Percentiles rank a stretch among this genome's conserved stretches.
Evolutionary conservation across 2,113 vertebrate genomes (phyloP).

Genomic region (Daphoenositta chrysoptera): DNA sequence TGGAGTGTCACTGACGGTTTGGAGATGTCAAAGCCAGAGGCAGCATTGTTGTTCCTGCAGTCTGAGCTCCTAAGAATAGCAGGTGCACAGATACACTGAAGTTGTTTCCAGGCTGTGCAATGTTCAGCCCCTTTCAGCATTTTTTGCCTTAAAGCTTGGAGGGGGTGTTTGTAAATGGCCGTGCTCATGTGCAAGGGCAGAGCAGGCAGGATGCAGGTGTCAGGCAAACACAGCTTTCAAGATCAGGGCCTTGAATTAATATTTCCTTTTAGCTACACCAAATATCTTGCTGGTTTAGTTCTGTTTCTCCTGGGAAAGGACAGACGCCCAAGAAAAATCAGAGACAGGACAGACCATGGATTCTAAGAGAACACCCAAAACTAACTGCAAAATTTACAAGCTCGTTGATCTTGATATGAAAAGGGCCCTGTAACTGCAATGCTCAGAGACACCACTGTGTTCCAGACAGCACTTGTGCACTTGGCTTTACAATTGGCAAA

Average conservation of each 20-base stretch:
- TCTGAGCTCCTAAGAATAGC: constrained; percentile 29
- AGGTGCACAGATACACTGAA: neutral
- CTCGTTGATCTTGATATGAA: neutral
- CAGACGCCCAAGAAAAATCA: neutral
- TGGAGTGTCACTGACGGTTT: constrained; percentile 14
- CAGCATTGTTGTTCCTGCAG: neutral
- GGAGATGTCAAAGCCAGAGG: constrained; percentile 26
- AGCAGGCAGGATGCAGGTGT: neutral
- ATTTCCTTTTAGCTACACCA: neutral
- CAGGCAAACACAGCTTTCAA: neutral
- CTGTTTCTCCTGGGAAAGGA: neutral
- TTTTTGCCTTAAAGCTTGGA: neutral
- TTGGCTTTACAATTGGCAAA: neutral
- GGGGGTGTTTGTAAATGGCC: neutral
- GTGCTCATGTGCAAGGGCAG: accelerated
- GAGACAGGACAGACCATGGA: neutral
- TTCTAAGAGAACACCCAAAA: neutral
- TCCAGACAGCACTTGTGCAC: neutral
- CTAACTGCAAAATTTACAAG: neutral
- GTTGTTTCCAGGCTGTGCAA: neutral
- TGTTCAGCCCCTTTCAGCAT: neutral
- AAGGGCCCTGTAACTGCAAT: neutral
- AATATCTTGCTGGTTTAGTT: neutral
- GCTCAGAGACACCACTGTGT: neutral
- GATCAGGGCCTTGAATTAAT: neutral